phyloP scores from a whole-genome alignment of 2,113 vertebrate genomes.

The Phrynosoma blainvillii region DNA sequence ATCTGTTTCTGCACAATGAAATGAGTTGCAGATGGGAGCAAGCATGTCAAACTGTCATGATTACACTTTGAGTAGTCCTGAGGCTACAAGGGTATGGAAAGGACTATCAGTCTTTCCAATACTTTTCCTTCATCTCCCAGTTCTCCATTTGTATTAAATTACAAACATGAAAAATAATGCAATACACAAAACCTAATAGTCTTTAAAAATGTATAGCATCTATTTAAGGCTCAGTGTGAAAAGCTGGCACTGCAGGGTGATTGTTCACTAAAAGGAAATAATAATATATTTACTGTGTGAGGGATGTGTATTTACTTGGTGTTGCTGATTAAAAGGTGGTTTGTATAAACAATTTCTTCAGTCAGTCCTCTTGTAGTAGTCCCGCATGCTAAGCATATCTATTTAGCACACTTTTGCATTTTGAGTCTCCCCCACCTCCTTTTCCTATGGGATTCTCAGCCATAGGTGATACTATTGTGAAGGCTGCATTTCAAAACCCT shows the following conservation, averaged over 20 bases:
- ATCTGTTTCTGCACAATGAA: neutral
- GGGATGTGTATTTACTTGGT: conserved; percentile 27
- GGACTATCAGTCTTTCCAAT: conserved; percentile 7
- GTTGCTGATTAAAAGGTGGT: conserved; percentile 22
- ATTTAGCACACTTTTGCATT: conserved; percentile 43
- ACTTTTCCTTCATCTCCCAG: neutral
- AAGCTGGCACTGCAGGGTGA: conserved; percentile 39
- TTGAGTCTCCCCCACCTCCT: neutral
- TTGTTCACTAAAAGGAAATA: conserved; percentile 43
- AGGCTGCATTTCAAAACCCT: conserved; percentile 61
- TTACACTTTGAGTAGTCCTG: neutral
- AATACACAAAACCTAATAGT: conserved; percentile 47
- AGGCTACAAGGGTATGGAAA: neutral
- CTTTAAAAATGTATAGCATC: conserved; percentile 49
- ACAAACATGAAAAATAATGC: conserved; percentile 2
- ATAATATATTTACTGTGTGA: conserved; percentile 28
- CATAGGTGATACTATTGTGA: conserved; percentile 58
- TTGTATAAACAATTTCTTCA: conserved; percentile 33
- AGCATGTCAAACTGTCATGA: neutral
- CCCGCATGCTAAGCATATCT: conserved; percentile 35
- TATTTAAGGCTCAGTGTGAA: conserved; percentile 47
- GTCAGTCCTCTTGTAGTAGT: conserved; percentile 19
- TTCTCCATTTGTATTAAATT: neutral
- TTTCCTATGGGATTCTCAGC: conserved; percentile 58
- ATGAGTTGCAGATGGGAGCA: neutral